Evolutionary conservation across 2,113 vertebrate species (phyloP).

Genomic region (Gila orcuttii): DNA sequence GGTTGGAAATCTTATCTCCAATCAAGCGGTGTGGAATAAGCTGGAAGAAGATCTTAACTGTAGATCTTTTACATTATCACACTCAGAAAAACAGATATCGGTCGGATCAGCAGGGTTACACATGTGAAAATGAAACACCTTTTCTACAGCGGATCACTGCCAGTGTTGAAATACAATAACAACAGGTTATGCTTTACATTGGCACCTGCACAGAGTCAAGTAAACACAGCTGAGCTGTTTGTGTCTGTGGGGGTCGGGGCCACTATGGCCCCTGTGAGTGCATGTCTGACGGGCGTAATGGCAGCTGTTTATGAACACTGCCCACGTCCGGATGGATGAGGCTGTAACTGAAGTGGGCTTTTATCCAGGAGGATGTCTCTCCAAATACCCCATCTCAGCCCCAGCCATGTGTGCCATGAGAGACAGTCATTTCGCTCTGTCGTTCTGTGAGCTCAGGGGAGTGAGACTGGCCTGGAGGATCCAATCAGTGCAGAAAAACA

Average conservation of each 20-base stretch:
- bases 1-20: neutral
- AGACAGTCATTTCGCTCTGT: slow-evolving; percentile 51
- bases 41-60: neutral
- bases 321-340: slow-evolving; percentile 55
- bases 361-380: slow-evolving; percentile 71
- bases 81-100: slow-evolving; percentile 10
- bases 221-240: neutral
- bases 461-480: slow-evolving; percentile 54
- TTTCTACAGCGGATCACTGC: neutral
- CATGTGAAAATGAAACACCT: slow-evolving; percentile 47
- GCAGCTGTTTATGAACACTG: slow-evolving; percentile 65
- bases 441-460: slow-evolving; percentile 54
- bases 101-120: slow-evolving; percentile 32
- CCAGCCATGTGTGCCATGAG: slow-evolving; percentile 49
- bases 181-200: slow-evolving; percentile 1
- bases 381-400: slow-evolving; percentile 63
- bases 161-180: slow-evolving; percentile 10
- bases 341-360: slow-evolving; percentile 59
- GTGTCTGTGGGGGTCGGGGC: neutral
- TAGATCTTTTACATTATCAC: neutral
- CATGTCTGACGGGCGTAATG: slow-evolving; percentile 42
- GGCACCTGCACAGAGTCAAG: neutral
- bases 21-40: neutral
- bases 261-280: neutral
- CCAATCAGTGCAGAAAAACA: slow-evolving; percentile 61